These are phyloP conservation scores for Bovichtus diacanthus DNA, from an alignment of 2,797 vertebrate species.

Conservation along the genomic window DNA sequence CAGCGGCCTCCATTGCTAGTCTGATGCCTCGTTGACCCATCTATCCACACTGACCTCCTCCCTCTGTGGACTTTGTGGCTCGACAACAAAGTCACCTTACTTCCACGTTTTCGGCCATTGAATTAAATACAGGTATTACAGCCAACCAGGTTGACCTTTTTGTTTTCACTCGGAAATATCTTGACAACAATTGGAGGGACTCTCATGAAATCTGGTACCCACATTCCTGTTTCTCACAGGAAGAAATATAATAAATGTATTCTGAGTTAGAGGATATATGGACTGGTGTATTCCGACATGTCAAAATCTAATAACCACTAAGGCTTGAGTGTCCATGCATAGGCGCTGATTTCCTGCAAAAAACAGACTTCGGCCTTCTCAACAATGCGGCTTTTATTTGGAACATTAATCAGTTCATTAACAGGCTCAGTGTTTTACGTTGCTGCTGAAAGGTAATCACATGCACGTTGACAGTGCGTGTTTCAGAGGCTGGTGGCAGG, in stretches of 20 bases:
- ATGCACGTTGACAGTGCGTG: background rate
- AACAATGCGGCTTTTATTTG: background rate
- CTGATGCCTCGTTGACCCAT: too few species aligned
- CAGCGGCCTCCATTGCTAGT: too few species aligned
- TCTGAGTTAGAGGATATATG: background rate
- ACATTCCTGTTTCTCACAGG: background rate
- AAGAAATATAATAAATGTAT: background rate
- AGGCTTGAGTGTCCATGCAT: background rate
- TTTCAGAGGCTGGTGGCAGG: background rate
- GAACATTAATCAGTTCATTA: background rate
- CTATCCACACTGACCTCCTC: too few species aligned
- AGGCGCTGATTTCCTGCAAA: background rate
- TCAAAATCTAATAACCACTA: background rate
- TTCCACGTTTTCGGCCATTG: too few species aligned
- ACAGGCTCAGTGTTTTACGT: background rate
- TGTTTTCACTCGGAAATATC: too few species aligned
- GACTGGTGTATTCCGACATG: background rate
- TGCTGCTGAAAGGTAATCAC: constrained; percentile 13
- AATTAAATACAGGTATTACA: too few species aligned
- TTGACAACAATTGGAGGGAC: too few species aligned
- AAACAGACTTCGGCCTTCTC: background rate
- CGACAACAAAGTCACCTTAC: too few species aligned
- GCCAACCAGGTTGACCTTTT: too few species aligned
- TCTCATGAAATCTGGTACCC: background rate
- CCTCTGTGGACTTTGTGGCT: too few species aligned